Evolutionary conservation across 2,113 vertebrate species (phyloP), one percentile per base, ranked within the genome.

Genomic region (Thymallus thymallus): DNA sequence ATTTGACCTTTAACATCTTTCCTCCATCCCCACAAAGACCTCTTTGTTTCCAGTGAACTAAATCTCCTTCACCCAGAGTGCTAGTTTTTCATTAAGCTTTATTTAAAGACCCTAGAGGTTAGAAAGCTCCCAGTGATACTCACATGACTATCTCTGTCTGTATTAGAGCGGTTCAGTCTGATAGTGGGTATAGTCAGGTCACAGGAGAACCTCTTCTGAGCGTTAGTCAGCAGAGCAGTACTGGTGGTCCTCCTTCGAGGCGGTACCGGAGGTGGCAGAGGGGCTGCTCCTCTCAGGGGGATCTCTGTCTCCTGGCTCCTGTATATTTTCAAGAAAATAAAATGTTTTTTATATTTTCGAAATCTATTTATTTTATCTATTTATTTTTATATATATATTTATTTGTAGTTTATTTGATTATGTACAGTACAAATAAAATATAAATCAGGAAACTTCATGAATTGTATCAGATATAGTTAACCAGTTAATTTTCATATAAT

Each of bases 241-340:
- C n/a, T n/a, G 56, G 14, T 6, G 14, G 4, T 20, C 13, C 12
- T 69, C 0, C 22, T 63, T 74, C 84, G 83, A 7, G 86, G 83
- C 0, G 87, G 87, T 3, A 87, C 18, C 9, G 91, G 89, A 20
- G 89, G 89, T 16, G 88, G 86, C 2, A 0, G 26, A 0, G 5
- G 20, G 16, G 55, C n/a, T 35, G 4, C 48, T 18, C 48, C 16
- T 16, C 48, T 51, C 13, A 1, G 3, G 48, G 16, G 48, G 16
- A 18, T 16, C 12, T 18, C 48, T 18, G 48, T 51, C 48, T 18
- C 48, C 5, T 3, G 4, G 1, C 14, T 51, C 16, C 48, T 51
- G 48, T 18, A 14, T 5, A 18, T 18, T 16, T 51, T 51, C 4
- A 1, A 18, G 46, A 51, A 18, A 51, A 18, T 5, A 0, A 5